phyloP scores from a whole-genome alignment of 2,888 invertebrate species.

The Drosophila silvestris region DNA sequence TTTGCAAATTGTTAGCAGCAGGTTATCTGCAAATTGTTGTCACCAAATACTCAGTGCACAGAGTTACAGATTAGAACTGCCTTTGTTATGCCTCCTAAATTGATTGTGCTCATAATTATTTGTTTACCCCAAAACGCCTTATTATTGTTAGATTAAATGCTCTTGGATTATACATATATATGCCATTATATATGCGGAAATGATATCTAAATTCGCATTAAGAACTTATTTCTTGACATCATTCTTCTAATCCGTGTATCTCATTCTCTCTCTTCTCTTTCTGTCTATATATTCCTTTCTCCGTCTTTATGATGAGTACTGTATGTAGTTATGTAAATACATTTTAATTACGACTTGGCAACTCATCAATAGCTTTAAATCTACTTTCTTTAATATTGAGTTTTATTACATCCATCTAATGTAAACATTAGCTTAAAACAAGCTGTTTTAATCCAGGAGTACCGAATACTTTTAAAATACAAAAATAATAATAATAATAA shows the following conservation, averaged over 20 bases:
- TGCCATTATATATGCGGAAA: neutral
- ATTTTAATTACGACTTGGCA: neutral
- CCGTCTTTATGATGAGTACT: conserved; percentile 8
- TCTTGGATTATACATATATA: neutral
- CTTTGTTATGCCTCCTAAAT: conserved; percentile 31
- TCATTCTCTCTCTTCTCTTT: too few relatives aligned
- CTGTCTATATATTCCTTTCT: neutral
- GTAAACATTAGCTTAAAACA: conserved; percentile 14
- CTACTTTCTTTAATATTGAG: conserved; percentile 24
- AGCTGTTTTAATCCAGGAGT: conserved; percentile 10
- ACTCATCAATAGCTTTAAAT: neutral
- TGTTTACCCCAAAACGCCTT: conserved; percentile 23
- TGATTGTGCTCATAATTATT: conserved; percentile 5
- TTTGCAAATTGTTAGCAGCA: conserved; percentile 38
- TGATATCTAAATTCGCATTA: neutral
- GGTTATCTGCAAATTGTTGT: conserved; percentile 41
- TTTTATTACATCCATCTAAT: conserved; percentile 18
- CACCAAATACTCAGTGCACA: conserved; percentile 29
- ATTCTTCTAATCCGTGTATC: neutral
- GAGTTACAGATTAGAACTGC: conserved; percentile 30
- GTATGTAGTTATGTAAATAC: neutral
- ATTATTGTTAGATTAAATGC: conserved; percentile 19
- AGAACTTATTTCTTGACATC: neutral
- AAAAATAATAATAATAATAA: conserved; percentile 5
- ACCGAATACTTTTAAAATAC: conserved; percentile 15